Evolutionary conservation across 2,113 vertebrate genomes (phyloP), one percentile per base, ranked within the genome.

Genomic region (Lamprologus lemairii): DNA sequence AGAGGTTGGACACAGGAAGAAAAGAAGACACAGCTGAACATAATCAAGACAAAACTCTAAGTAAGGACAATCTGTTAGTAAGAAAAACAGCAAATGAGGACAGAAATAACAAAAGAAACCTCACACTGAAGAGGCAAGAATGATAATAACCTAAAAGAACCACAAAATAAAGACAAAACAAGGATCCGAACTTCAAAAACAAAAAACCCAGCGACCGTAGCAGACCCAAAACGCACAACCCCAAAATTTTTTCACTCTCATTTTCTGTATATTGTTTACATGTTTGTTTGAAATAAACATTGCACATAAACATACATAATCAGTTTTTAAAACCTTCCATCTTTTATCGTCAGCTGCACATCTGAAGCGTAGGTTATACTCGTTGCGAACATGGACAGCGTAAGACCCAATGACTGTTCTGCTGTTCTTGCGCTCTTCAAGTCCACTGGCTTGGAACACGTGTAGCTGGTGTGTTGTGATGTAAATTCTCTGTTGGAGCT

Each of bases 161-260:
- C 58, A 33, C 2, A 11, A 63, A 63, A 4, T 19, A 19, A 63
- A 0, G 28, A 63, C 2, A 19, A 63, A 33, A 7, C 58, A 35
- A 63, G 58, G 31, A 63, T 7, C 31, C 3, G 2, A 58, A 58
- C 55, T 58, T 58, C 12, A 63, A 33, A 19, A 33, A 2, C 58
- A 33, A 63, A 63, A 19, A 3, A 7, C 16, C 16, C 28, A 63
- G 16, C 0, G 1, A 68, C 10, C 7, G 1, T 40, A 37, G 35
- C 5, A 23, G n/a, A 40, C n/a, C n/a, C n/a, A n/a, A n/a, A n/a
- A n/a, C n/a, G n/a, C 12, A 71, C 63, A 71, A 13, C 4, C 3
- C 0, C 4, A 58, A 28, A 2, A 0, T 0, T 1, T 7, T 55
- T 7, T 55, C 54, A 26, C 23, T 14, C 12, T 14, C 23, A 57